Conservation (phyloP, 2,888 invertebrate genomes). For the Cyclophora punctaria region DNA sequence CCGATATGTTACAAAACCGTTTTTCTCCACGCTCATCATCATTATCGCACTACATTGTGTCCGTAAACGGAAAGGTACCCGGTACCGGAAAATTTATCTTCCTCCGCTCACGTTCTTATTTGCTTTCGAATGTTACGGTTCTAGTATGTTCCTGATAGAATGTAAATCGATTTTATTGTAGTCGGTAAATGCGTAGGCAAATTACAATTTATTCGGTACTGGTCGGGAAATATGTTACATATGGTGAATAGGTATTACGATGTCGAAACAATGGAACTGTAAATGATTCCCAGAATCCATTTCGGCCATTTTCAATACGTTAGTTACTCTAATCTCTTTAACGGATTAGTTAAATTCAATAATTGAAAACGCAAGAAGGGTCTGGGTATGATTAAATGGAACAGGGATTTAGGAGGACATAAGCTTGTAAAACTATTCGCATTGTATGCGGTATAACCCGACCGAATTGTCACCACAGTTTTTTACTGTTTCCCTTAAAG, state of each 20-base stretch:
- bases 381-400: conserved; percentile 21
- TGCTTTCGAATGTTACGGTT: conserved; percentile 9
- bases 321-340: conserved; percentile 5
- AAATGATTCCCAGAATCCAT: no score
- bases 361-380: conserved; percentile 24
- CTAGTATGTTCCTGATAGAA: conserved; percentile 33
- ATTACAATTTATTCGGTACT: no score
- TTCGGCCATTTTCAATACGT: not conserved
- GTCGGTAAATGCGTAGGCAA: no score
- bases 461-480: no score
- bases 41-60: conserved; percentile 10
- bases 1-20: not conserved
- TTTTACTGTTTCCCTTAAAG: no score
- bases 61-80: conserved; percentile 8
- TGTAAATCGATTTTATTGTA: no score
- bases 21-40: conserved; percentile 8
- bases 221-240: no score
- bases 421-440: conserved; percentile 11
- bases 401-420: conserved; percentile 16
- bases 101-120: conserved; percentile 11
- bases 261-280: no score
- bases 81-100: conserved; percentile 15
- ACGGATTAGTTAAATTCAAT: conserved; percentile 24
- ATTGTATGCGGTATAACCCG: no score
- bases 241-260: no score